Percentiles rank a stretch among this genome's conserved stretches.
Conservation (phyloP, 1,140 invertebrate genomes). For the Gerris buenoi region DNA sequence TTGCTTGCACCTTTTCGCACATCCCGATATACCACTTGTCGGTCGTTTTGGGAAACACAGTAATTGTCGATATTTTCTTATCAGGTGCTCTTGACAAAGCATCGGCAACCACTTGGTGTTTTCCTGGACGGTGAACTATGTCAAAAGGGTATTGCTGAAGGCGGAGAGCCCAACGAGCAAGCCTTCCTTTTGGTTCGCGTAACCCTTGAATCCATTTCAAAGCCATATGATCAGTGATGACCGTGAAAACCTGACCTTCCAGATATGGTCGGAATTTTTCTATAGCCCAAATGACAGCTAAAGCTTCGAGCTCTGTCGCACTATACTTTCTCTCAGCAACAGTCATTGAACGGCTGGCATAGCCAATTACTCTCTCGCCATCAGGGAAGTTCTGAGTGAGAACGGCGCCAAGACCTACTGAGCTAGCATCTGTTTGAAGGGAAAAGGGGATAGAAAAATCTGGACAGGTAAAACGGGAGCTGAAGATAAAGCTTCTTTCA, state of each 20-base stretch:
- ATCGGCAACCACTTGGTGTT: slow-evolving; percentile 12
- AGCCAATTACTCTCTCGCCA: slow-evolving; percentile 25
- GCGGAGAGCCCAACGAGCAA: slow-evolving; percentile 27
- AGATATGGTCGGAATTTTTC: slow-evolving; percentile 26
- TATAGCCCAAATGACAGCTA: slow-evolving; percentile 29
- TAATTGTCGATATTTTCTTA: no score
- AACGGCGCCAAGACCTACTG: slow-evolving; percentile 21
- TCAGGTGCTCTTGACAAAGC: slow-evolving; percentile 4
- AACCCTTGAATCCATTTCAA: slow-evolving; percentile 32
- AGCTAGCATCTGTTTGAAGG: slow-evolving; percentile 23
- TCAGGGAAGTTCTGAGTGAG: slow-evolving; percentile 21
- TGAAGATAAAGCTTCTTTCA: slow-evolving; percentile 19
- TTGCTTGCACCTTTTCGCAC: not conserved
- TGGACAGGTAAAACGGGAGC: slow-evolving; percentile 19
- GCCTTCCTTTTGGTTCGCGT: slow-evolving; percentile 28
- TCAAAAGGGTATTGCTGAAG: slow-evolving; percentile 25
- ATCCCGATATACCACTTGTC: slow-evolving; percentile 5
- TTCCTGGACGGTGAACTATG: slow-evolving; percentile 18
- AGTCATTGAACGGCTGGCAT: slow-evolving; percentile 29
- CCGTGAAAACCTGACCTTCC: slow-evolving; percentile 26
- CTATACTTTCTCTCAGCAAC: slow-evolving; percentile 29
- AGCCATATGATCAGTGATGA: slow-evolving; percentile 32
- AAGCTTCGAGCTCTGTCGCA: no score
- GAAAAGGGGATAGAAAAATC: slow-evolving; percentile 21
- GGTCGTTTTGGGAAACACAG: no score